A percentile compares a stretch with the other conserved stretches of the same genome.
Evolutionary conservation across 1,140 invertebrate genomes (phyloP).

Genomic region (Antheraea pernyi): DNA sequence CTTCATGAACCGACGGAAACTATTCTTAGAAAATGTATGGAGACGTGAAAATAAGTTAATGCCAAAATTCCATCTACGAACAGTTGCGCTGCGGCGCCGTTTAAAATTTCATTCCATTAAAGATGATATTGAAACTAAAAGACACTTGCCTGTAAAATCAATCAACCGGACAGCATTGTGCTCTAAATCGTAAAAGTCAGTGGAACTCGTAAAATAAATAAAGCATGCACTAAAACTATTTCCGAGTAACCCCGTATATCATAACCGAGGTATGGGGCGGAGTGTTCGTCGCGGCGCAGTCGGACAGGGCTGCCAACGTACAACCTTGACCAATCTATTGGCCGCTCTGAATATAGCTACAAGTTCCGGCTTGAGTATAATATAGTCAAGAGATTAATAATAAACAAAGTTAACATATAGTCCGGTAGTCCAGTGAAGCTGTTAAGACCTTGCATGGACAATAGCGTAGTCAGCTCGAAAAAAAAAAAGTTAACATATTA

Average conservation of each 20-base stretch:
- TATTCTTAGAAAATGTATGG: no score
- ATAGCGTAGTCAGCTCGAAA: no score
- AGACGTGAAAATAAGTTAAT: no score
- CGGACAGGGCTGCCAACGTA: background rate
- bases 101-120: background rate
- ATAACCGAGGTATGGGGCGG: constrained; percentile 25
- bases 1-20: no score
- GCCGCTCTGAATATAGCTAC: background rate
- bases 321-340: no score
- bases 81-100: no score
- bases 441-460: no score
- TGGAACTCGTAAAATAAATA: constrained; percentile 28
- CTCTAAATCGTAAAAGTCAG: background rate
- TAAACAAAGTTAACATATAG: no score
- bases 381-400: no score
- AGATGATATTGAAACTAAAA: background rate
- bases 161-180: background rate
- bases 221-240: constrained; percentile 40
- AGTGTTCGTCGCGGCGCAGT: background rate
- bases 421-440: no score
- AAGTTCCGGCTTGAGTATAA: background rate
- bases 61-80: no score
- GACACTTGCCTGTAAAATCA: constrained; percentile 1
- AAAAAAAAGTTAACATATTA: no score
- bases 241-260: constrained; percentile 45